Evolutionary conservation across 2,888 invertebrate species (phyloP), one percentile per base, ranked within the genome.

Genomic region (Eustalomyia histrio): DNA sequence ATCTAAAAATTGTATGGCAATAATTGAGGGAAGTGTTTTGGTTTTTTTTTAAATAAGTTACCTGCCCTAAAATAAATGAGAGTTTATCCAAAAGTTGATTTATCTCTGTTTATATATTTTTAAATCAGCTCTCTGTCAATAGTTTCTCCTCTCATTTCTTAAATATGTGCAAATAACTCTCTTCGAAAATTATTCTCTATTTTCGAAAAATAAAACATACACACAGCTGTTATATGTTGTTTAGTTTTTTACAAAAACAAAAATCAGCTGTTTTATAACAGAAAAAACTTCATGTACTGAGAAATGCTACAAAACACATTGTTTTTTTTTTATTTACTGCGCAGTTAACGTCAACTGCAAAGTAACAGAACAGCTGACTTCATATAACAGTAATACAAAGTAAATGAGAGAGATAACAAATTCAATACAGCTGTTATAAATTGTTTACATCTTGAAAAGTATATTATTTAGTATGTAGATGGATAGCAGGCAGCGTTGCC

Each of bases 241-340:
- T 57, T 14, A n/a, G 55, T 43, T 43, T n/a, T 10, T 39, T 65
- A 72, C 72, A 69, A 75, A 82, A 83, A 82, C 83, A 83, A 83
- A 83, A 83, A 84, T 86, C 86, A 86, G 86, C 86, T 86, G 86
- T 85, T 86, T 57, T 29, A 29, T 69, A 57, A 17, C 2, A 29
- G 7, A 29, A 33, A 1, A 55, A 63, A 63, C 53, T 16, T 39
- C 7, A 55, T 12, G 24, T 65, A 50, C 60, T 17, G 55, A 57
- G 47, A 64, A 63, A 68, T 10, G 33, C 53, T 58, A 47, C 39
- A 79, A 35, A 18, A 53, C 33, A 60, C 33, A 55, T 50, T 58
- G 39, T 47, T 52, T 65, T 57, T 39, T 53, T 16, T 61, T 50
- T 24, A n/a, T 24, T 61, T 8, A 10, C 63, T 47, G 64, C 47